phyloP scores from a whole-genome alignment of 2,888 invertebrate genomes.

The Ectemnius cavifrons region DNA sequence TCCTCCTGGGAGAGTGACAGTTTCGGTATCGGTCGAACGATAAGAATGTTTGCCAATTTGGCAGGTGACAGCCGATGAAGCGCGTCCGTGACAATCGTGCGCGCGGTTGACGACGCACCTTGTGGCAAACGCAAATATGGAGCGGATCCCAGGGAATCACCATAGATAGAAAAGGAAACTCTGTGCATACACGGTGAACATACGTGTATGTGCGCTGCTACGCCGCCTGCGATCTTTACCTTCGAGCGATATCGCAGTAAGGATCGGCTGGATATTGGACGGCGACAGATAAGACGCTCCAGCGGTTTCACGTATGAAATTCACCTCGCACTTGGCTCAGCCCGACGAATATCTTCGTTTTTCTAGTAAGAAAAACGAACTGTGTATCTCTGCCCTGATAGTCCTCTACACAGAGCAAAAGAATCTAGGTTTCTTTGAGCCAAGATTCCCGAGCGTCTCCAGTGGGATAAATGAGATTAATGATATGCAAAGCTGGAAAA shows the following conservation, averaged over 20 bases:
- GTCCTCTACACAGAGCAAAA: too few species aligned
- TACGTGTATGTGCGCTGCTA: conserved; percentile 36
- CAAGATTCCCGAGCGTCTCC: background rate
- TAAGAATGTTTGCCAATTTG: conserved; percentile 64
- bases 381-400: too few species aligned
- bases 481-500: conserved; percentile 12
- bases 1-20: conserved; percentile 18
- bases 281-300: conserved; percentile 26
- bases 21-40: conserved; percentile 41
- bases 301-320: background rate
- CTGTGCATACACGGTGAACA: conserved; percentile 50
- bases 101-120: conserved; percentile 63
- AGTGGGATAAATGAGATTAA: background rate
- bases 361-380: too few species aligned
- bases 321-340: too few species aligned
- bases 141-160: conserved; percentile 55
- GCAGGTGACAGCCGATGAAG: conserved; percentile 62
- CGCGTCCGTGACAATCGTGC: conserved; percentile 50
- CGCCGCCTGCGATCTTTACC: conserved; percentile 49
- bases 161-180: conserved; percentile 53
- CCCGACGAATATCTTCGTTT: too few species aligned
- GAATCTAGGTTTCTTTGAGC: too few species aligned
- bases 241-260: conserved; percentile 50
- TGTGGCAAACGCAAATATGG: conserved; percentile 70
- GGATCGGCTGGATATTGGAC: conserved; percentile 50